phyloP scores from a whole-genome alignment of 2,888 invertebrate species.

The Sylvicola cinctus region DNA sequence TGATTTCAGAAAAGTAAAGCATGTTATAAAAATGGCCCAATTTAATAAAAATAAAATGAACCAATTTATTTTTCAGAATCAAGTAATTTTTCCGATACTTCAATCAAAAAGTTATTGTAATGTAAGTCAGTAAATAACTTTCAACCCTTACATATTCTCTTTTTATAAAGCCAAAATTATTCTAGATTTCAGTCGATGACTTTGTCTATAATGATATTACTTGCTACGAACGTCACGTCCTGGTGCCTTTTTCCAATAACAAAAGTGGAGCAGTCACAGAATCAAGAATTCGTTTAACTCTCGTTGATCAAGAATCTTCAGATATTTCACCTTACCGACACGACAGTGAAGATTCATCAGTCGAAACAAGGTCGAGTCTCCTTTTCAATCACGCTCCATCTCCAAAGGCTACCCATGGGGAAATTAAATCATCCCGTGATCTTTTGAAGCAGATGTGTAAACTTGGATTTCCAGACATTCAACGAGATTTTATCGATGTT shows the following conservation, averaged over 20 bases:
- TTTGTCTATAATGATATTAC: constrained; percentile 46
- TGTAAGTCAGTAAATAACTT: constrained; percentile 13
- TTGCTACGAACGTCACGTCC: constrained; percentile 50
- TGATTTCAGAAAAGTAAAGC: constrained; percentile 40
- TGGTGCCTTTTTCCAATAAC: constrained; percentile 56
- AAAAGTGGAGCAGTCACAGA: constrained; percentile 52
- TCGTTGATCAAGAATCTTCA: constrained; percentile 30
- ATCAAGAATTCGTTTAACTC: constrained; percentile 33
- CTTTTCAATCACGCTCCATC: constrained; percentile 51
- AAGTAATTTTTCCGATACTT: constrained; percentile 50
- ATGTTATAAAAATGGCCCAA: constrained; percentile 1
- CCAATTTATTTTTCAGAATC: constrained; percentile 29
- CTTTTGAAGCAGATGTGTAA: constrained; percentile 47
- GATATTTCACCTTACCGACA: constrained; percentile 7
- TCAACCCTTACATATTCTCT: background rate
- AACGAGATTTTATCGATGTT: constrained; percentile 37
- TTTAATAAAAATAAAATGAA: constrained; percentile 1
- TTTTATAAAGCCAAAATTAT: background rate
- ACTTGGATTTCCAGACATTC: constrained; percentile 33
- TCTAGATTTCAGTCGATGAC: constrained; percentile 48
- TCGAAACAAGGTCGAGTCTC: constrained; percentile 35
- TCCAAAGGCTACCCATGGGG: constrained; percentile 43
- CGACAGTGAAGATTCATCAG: constrained; percentile 5
- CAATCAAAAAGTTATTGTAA: constrained; percentile 50
- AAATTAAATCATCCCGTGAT: constrained; percentile 47